Evolutionary conservation across 2,113 vertebrate genomes (phyloP), one percentile per base, ranked within the genome.

Genomic region (Speoplatyrhinus poulsoni): DNA sequence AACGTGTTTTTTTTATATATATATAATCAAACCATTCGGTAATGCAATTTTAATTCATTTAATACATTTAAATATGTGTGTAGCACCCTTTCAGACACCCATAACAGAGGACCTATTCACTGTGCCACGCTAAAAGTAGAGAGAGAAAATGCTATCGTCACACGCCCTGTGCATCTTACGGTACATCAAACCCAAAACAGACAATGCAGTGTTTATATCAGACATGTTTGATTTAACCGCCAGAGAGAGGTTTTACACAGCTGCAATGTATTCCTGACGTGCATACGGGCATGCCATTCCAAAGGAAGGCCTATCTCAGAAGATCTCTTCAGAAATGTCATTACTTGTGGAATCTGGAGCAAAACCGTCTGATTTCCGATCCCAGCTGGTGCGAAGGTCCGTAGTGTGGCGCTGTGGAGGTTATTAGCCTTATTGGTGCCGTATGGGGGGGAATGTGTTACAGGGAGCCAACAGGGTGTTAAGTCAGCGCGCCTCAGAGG

Each of bases 381-480:
- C 49, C 65, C 53, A 67, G 1, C 8, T 52, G 32, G 52, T 56
- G 26, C 60, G 8, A 58, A 77, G 50, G 48, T 26, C 54, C 75
- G 59, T 9, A 46, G 59, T 65, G 3, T 12, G 9, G 17, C 36
- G 7, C 58, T 52, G 32, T 48, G 55, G 59, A 60, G 57, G 66
- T 82, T 71, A 64, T 71, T 60, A 77, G 65, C 47, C 41, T 60
- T 16, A 67, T 11, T 41, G 1, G n/a, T 58, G 70, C 65, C 60
- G 59, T 58, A 66, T 3, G 11, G 36, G 49, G 50, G 69, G 17
- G 74, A 81, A 70, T 77, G 83, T 55, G 77, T 78, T 62, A 47
- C 16, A 52, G 19, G 49, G 56, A 54, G 33, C 75, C 62, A 81
- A 83, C 83, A 53, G 66, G 33, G 70, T 55, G 49, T 58, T 62